A percentile compares a stretch with the other conserved stretches of the same genome.
phyloP scores from a whole-genome alignment of 2,888 invertebrate genomes.

The Nemotelus nigrinus region DNA sequence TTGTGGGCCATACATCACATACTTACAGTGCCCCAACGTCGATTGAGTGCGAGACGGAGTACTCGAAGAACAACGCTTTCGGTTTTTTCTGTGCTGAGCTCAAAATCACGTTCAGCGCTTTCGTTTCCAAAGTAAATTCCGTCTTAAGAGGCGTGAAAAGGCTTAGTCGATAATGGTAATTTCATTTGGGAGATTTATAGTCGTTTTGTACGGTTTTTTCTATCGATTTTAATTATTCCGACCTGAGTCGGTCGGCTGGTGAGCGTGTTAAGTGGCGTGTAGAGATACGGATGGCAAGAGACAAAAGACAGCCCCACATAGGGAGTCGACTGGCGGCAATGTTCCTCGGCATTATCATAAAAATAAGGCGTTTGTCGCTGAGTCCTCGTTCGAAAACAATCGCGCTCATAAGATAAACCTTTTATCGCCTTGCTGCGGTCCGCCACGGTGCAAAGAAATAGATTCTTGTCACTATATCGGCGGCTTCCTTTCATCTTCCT shows the following conservation, averaged over 20 bases:
- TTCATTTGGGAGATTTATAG: conserved; percentile 40
- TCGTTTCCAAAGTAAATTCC: conserved; percentile 25
- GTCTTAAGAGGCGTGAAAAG: conserved; percentile 42
- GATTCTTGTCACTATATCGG: neutral
- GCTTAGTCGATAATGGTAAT: conserved; percentile 43
- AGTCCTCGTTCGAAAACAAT: conserved; percentile 3
- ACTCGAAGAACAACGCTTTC: neutral
- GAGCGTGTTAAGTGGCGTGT: conserved; percentile 3
- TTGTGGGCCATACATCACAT: conserved; percentile 32
- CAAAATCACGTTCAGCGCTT: conserved; percentile 34
- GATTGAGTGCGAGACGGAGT: neutral
- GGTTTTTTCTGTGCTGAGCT: neutral
- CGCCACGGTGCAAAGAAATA: neutral
- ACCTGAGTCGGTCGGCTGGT: neutral
- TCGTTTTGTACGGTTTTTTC: conserved; percentile 38
- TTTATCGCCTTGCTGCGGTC: neutral
- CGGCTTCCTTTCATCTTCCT: conserved; percentile 25
- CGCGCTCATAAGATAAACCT: neutral
- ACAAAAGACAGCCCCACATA: neutral
- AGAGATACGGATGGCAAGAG: neutral
- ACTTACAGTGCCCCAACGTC: conserved; percentile 3
- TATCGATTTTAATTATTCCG: conserved; percentile 34
- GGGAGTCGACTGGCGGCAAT: neutral
- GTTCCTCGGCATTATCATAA: neutral
- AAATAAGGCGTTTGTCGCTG: conserved; percentile 3